These are phyloP conservation scores for Nasua narica DNA, from an alignment of 2,797 vertebrate genomes.

Conservation along the genomic window DNA sequence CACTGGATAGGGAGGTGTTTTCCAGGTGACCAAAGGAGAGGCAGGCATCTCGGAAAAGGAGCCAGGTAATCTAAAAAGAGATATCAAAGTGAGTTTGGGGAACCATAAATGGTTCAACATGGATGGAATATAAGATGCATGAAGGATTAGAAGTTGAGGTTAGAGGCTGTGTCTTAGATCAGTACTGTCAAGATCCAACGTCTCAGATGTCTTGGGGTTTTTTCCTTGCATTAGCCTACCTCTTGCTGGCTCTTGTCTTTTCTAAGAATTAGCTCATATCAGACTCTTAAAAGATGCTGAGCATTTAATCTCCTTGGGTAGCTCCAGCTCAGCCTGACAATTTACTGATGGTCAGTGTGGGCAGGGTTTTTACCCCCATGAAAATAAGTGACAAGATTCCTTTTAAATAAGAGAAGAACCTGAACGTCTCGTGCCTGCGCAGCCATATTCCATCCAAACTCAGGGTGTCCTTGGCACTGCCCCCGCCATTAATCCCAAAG, in stretches of 20 bases:
- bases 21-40: not conserved
- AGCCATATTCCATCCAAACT: not conserved
- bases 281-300: not conserved
- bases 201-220: accelerated
- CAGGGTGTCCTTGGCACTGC: not conserved
- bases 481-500: not conserved
- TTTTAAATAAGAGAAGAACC: not conserved
- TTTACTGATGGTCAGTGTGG: not conserved
- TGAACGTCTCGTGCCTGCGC: not conserved
- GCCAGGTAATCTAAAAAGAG: not conserved
- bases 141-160: not conserved
- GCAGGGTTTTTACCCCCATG: not conserved
- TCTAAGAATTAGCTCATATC: not conserved
- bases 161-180: not conserved
- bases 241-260: not conserved
- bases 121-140: not conserved
- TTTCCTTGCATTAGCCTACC: not conserved
- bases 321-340: not conserved
- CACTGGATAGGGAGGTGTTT: not conserved
- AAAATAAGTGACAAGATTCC: not conserved
- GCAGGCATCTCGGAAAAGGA: not conserved
- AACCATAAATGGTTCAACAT: not conserved
- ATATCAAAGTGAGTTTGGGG: not conserved
- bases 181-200: not conserved
- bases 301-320: not conserved